Base-by-base conservation (phyloP, 2,113 vertebrate species). In the Perognathus longimembris region DNA sequence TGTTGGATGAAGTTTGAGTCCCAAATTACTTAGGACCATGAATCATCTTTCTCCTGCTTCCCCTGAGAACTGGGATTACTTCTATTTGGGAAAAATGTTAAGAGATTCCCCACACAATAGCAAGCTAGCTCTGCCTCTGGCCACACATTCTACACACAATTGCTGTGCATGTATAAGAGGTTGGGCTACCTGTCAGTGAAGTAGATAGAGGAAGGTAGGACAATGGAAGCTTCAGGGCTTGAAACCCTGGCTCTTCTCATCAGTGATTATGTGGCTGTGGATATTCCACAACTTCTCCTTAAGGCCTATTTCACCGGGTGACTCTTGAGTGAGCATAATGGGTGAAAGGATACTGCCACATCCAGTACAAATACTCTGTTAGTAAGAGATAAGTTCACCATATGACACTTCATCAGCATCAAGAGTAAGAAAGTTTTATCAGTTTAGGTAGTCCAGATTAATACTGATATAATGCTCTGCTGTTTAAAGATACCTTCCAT, bases 61-160 rank as follows among this genome's bases (percentile, higher is more conserved):
- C 3, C 26, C 17, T 3, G 7, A 64, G 1, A 61, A 6, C 24
- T 63, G 21, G 22, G 42, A 6, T 24, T 57, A 45, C 32, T 1
- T 42, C 1, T 18, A 10, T 28, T 38, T 26, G 7, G 11, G 36
- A 69, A 70, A 4, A 63, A 63, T 54, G 50, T 64, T 57, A n/a
- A 86, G 78, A 83, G 15, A 69, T 34, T 77, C n/a, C 9, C n/a
- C 9, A 80, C 2, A 54, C 64, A 70, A 71, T 5, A 67, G 2
- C 34, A 61, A 22, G 2, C 7, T 84, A 38, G 0, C 1, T 38
- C 18, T 74, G 30, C 50, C 34, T 73, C 2, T 28, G 7, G 20
- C 3, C 1, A 15, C 3, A 22, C 15, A 42, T 69, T 40, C 26
- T 32, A 0, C 12, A 24, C 59, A 1, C 30, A 6, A 5, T 54